phyloP scores from a whole-genome alignment of 2,888 invertebrate species.

The Encarsia formosa region DNA sequence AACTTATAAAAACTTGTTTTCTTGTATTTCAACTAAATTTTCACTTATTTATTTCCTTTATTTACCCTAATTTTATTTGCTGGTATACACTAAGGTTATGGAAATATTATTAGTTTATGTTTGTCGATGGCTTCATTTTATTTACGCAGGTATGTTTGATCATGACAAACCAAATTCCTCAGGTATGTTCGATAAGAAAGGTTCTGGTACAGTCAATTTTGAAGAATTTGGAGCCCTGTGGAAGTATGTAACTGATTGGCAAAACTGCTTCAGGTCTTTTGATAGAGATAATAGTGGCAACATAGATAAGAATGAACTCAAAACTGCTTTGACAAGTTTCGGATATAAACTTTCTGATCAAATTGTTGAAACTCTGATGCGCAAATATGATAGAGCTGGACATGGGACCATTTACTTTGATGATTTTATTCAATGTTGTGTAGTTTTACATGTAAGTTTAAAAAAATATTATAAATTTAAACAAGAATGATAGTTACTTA shows the following conservation, averaged over 20 bases:
- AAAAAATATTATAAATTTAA: not conserved
- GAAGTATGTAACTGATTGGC: constrained; percentile 99
- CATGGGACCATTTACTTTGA: constrained; percentile 90
- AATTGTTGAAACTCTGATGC: constrained; percentile 74
- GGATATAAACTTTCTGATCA: constrained; percentile 83
- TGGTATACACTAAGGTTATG: too few relatives aligned
- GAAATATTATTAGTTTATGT: constrained; percentile 7
- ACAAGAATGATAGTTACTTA: not conserved
- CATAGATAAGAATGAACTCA: constrained; percentile 87
- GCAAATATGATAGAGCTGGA: constrained; percentile 93
- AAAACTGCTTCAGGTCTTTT: constrained; percentile 89
- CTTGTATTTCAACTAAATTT: too few relatives aligned
- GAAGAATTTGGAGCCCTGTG: constrained; percentile 94
- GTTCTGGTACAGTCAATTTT: constrained; percentile 85
- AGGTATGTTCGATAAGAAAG: constrained; percentile 92
- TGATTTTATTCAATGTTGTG: constrained; percentile 96
- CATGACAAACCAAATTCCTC: constrained; percentile 50
- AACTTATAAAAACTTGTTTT: too few relatives aligned
- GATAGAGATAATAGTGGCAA: constrained; percentile 90
- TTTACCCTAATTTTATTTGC: too few relatives aligned
- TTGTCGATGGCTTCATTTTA: constrained; percentile 32
- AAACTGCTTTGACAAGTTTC: constrained; percentile 83
- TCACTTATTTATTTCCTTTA: too few relatives aligned
- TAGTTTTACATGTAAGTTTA: constrained; percentile 82
- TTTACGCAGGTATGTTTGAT: constrained; percentile 49